Percentiles rank a stretch among this genome's conserved stretches.
These are phyloP conservation scores for Poeciliopsis retropinna DNA, from an alignment of 2,113 vertebrate genomes.

Conservation along the genomic window DNA sequence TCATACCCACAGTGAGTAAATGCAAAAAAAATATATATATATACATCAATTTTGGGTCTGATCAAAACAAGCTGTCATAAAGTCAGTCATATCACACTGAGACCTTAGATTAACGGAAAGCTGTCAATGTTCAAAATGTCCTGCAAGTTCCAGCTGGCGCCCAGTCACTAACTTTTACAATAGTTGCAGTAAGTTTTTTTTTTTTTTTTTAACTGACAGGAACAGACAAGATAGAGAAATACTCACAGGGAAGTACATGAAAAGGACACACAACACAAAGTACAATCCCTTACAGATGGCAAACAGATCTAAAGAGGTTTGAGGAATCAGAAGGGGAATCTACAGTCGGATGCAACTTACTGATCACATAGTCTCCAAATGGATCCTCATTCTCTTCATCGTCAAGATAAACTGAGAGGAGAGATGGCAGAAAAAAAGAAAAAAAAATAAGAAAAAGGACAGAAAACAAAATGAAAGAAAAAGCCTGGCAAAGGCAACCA, in stretches of 20 bases:
- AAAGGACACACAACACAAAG: constrained; percentile 29
- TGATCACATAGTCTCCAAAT: constrained; percentile 78
- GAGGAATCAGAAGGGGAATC: constrained; percentile 1
- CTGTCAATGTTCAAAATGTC: background rate
- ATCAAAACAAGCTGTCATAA: background rate
- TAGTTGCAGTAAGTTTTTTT: constrained; percentile 1
- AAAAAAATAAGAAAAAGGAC: constrained; percentile 28
- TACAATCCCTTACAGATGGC: constrained; percentile 6
- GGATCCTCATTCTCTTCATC: constrained; percentile 73
- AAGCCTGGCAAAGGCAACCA: background rate
- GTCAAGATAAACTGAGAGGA: constrained; percentile 65
- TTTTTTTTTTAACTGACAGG: constrained; percentile 14
- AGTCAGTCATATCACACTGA: background rate
- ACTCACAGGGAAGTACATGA: constrained; percentile 22
- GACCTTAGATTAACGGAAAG: background rate
- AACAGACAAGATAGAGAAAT: constrained; percentile 22
- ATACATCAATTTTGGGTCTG: background rate
- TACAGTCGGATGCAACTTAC: constrained; percentile 68
- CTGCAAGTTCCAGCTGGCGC: background rate
- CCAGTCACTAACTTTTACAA: background rate
- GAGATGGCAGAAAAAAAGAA: constrained; percentile 19
- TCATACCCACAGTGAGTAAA: too few relatives aligned
- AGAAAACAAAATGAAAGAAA: constrained; percentile 38
- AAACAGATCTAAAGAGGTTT: constrained; percentile 3
- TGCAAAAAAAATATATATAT: too few relatives aligned